These are phyloP conservation scores for Leucophenga maculata DNA, from an alignment of 2,888 invertebrate species.

Conservation along the genomic window DNA sequence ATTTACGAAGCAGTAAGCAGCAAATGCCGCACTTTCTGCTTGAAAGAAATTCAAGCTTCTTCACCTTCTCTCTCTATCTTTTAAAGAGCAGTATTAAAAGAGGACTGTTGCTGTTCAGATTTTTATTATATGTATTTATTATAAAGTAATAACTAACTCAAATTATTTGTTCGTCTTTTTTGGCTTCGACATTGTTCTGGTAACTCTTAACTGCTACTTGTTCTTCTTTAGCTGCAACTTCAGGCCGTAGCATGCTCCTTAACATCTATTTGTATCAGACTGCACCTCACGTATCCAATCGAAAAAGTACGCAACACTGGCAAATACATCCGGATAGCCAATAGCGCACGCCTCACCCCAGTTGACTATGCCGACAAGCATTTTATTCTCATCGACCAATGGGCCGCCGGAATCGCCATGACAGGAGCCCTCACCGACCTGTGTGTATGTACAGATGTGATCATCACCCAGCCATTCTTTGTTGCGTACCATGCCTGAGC, in stretches of 20 bases:
- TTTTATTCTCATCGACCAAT: conserved; percentile 55
- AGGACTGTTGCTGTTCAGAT: too few relatives aligned
- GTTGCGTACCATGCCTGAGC: conserved; percentile 72
- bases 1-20: too few relatives aligned
- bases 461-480: conserved; percentile 74
- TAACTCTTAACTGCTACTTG: background rate
- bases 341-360: conserved; percentile 70
- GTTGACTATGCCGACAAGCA: conserved; percentile 68
- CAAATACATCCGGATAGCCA: conserved; percentile 69
- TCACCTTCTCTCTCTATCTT: too few relatives aligned
- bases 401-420: conserved; percentile 70
- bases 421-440: conserved; percentile 74
- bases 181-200: conserved; percentile 10
- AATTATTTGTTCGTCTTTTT: conserved; percentile 21
- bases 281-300: conserved; percentile 62
- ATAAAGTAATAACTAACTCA: background rate
- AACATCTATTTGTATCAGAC: conserved; percentile 45
- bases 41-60: too few relatives aligned
- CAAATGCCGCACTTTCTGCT: too few relatives aligned
- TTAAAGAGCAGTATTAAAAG: too few relatives aligned
- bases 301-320: conserved; percentile 61
- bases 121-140: too few relatives aligned
- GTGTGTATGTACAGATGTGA: conserved; percentile 76
- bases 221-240: conserved; percentile 20
- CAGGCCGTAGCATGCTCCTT: conserved; percentile 6